Base-by-base conservation (phyloP, 2,888 invertebrate species). In the Anagyrus pseudococci region DNA sequence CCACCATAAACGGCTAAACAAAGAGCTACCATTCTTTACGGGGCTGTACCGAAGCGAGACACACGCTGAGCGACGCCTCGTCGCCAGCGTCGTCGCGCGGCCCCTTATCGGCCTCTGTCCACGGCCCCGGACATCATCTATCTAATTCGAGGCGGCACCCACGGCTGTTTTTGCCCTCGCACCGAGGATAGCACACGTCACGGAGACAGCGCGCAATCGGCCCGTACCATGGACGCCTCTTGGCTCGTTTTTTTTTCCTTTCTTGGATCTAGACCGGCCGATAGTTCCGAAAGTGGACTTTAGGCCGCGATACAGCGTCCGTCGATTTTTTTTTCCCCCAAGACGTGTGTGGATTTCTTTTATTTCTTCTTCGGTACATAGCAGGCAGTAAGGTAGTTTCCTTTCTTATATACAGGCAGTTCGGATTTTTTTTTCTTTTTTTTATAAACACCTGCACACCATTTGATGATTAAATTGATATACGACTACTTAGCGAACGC, bases 1-100 rank as follows among this genome's bases (percentile, higher is more conserved):
- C 76, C 76, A 41, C n/a, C 76, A 76, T 80, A 80, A 80, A 80
- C 80, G 80, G 79, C 80, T 80, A 80, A 80, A 80, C 80, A 80
- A 80, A 80, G 79, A 79, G 77, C 75, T 4, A 79, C 76, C 72
- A 79, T 80, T 79, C 79, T 80, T 79, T 73, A 75, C 71, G 70
- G 62, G 46, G 68, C 65, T 67, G 62, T 10, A 7, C 29, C 29
- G 29, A 7, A 59, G 54, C 66, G 58, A n/a, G 48, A 23, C 58
- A 50, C 56, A 62, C 65, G 62, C 61, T 54, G 53, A 54, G 60
- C 58, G 48, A 44, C 60, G 41, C 48, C n/a, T n/a, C n/a, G 1
- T 17, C 29, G 54, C 57, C 29, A 46, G 37, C 68, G 65, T 66
- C 67, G 66, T 59, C 56, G 6, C 68, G 58, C 29, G 49, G 57